Conservation (phyloP, 53 echinoderm and acorn worm species). For the Mesocentrotus franciscanus region DNA sequence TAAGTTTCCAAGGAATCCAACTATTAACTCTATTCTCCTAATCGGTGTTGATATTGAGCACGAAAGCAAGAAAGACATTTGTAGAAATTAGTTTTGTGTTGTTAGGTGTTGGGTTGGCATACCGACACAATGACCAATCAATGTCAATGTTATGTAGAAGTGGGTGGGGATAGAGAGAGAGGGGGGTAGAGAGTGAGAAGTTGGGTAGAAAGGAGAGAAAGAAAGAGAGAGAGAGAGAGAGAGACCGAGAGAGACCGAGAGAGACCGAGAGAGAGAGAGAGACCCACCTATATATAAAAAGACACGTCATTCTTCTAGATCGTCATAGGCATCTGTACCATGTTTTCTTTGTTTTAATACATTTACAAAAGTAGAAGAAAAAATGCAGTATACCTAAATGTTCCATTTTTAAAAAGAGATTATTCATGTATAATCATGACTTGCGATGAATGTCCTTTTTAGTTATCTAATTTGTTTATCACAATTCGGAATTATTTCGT, state of each 20-base stretch:
- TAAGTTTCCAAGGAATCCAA: slow-evolving; percentile 38
- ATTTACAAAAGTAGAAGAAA: too few species aligned
- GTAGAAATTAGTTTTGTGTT: background rate
- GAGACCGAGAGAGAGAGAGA: background rate
- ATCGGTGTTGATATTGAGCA: background rate
- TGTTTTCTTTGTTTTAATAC: too few species aligned
- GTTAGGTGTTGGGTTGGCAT: slow-evolving; percentile 7
- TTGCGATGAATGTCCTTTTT: too few species aligned
- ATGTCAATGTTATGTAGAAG: background rate
- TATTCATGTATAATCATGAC: too few species aligned
- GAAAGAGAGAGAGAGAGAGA: background rate
- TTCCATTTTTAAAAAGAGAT: too few species aligned
- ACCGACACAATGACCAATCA: slow-evolving; percentile 19
- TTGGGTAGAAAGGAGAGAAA: background rate
- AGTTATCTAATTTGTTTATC: too few species aligned
- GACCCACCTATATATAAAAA: too few species aligned
- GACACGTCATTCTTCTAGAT: too few species aligned
- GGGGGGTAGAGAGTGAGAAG: background rate
- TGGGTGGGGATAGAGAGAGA: background rate
- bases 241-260: background rate
- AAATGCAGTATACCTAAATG: too few species aligned
- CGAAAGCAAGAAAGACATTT: slow-evolving; percentile 10
- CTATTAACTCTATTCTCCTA: background rate
- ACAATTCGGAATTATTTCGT: too few species aligned
- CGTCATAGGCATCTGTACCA: too few species aligned